Evolutionary conservation across 2,888 invertebrate genomes (phyloP), one percentile per base, ranked within the genome.

Genomic region (Rotaria socialis): DNA sequence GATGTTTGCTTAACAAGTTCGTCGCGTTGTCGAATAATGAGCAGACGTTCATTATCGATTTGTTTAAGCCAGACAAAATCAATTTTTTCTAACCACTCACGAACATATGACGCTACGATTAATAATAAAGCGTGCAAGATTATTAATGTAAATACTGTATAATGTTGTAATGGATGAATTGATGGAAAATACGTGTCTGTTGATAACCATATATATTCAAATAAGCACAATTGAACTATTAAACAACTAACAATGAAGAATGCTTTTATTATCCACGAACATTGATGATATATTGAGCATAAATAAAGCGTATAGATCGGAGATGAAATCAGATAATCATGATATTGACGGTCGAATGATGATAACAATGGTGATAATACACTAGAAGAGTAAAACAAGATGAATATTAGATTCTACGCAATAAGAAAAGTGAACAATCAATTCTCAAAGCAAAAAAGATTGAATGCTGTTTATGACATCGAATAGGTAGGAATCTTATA

Each of bases 31-130:
- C n/a, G 22, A 47, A 47, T 22, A 10, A 80, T 47, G 0, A 19
- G 24, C 14, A 47, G 47, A 47, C 80, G 80, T 80, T 80, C 80
- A 47, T 43, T 47, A n/a, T 80, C n/a, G 47, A 80, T 80, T 47
- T 43, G 47, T 47, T 80, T 80, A 47, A 80, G 47, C 80, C 80
- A 80, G n/a, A 80, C 14, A n/a, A n/a, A 80, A 80, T 80, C 80
- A 47, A 80, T 80, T 47, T 80, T 80, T 47, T 80, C 80, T n/a
- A 80, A 80, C 80, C 80, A 80, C n/a, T 80, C 80, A 4, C 16
- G 24, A 7, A 80, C 8, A 47, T 80, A 80, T 19, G 80, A 80
- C 8, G 14, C 11, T 24, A 80, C 11, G 0, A 47, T 47, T 47
- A 80, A 47, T 14, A 80, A 10, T 11, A 43, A 24, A 24, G 11